Evolutionary conservation across 1,140 invertebrate genomes (phyloP).

Genomic region (Bactericera cockerelli): DNA sequence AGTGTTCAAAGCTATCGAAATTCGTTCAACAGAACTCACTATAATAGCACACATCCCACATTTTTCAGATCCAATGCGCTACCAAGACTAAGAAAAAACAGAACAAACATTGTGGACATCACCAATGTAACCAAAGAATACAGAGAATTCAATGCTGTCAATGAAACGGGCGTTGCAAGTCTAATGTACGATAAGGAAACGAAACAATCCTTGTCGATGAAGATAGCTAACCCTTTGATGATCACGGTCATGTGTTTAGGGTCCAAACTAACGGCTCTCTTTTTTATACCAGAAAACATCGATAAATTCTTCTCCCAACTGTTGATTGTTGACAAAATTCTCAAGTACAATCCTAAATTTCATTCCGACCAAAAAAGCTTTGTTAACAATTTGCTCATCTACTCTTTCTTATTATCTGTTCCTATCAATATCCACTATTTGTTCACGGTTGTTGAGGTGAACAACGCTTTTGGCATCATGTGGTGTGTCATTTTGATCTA

Average conservation of each 20-base stretch:
- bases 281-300: not conserved
- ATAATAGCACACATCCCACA: not conserved
- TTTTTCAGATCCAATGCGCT: too few relatives aligned
- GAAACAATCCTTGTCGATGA: conserved; percentile 15
- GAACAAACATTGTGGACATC: too few relatives aligned
- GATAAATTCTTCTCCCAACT: not conserved
- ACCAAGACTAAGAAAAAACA: too few relatives aligned
- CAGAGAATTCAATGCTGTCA: too few relatives aligned
- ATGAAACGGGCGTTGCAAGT: too few relatives aligned
- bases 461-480: conserved; percentile 11
- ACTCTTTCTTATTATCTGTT: conserved; percentile 1
- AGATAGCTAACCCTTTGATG: conserved; percentile 16
- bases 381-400: not conserved
- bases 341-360: not conserved
- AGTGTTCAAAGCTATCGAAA: conserved; percentile 1
- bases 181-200: conserved; percentile 9
- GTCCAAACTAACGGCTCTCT: not conserved
- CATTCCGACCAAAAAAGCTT: not conserved
- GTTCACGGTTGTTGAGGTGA: not conserved
- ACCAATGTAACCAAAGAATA: too few relatives aligned
- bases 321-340: not conserved
- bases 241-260: conserved; percentile 15
- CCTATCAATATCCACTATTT: conserved; percentile 16
- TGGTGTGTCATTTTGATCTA: conserved; percentile 15
- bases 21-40: not conserved